Evolutionary conservation across 2,888 invertebrate species (phyloP), one percentile per base, ranked within the genome.

Genomic region (Ametastegia equiseti): DNA sequence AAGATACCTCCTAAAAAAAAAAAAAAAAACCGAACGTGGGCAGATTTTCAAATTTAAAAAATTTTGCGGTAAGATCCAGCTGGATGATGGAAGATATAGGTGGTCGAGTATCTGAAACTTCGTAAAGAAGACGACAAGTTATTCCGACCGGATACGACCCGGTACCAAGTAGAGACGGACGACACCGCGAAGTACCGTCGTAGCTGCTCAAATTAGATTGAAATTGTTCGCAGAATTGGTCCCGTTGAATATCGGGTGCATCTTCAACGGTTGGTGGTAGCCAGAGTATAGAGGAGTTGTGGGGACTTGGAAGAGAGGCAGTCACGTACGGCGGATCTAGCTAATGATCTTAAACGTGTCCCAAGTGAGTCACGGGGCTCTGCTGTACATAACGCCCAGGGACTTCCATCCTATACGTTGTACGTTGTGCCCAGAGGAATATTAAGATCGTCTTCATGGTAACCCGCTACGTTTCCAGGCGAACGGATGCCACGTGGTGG

Each of bases 291-390:
- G n/a, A n/a, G n/a, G n/a, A n/a, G n/a, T n/a, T n/a, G n/a, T n/a
- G 27, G 60, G 30, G 60, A 60, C 23, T 60, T 60, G 36, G 7
- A 19, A 15, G 78, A 57, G 60, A 60, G 42, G 15, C 13, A 60
- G 78, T 78, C 78, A 78, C 78, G 78, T 78, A 63, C 60, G 63
- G 23, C 78, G 78, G 78, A 78, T 78, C 78, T 78, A 63, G 78
- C 78, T 78, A 78, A 78, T 78, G 78, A 78, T 60, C 78, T 78
- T 63, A 78, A 78, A 78, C 78, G 78, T 63, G 78, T 78, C 78
- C 78, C 78, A 63, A 78, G 78, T 78, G 78, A 78, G 78, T 78
- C 78, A 78, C 78, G 39, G 78, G n/a, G 13, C 60, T 50, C 50
- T 23, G 54, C n/a, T 23, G 2, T 19, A 23, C 19, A 11, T 9